phyloP scores from a whole-genome alignment of 2,113 vertebrate species.

The Fukomys damarensis region DNA sequence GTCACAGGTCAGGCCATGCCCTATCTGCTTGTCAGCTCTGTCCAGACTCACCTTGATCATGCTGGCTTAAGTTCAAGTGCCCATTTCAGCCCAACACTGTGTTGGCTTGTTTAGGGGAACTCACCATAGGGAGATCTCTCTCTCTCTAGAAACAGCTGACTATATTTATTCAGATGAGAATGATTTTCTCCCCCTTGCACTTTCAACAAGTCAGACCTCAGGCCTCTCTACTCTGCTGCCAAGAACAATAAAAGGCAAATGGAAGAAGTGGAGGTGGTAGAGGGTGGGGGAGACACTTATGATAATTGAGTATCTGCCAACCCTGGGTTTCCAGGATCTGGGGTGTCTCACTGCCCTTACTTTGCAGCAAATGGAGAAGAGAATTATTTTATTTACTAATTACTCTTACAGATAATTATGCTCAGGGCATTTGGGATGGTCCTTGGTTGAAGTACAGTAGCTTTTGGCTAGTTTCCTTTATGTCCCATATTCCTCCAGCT shows the following conservation, averaged over 20 bases:
- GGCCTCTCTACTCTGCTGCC: constrained; percentile 68
- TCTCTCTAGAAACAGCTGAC: constrained; percentile 71
- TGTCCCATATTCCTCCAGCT: neutral
- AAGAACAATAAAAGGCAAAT: constrained; percentile 80
- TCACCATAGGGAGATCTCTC: constrained; percentile 62
- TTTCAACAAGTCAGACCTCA: constrained; percentile 80
- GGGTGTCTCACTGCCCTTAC: constrained; percentile 55
- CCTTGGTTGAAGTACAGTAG: neutral
- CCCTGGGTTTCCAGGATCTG: constrained; percentile 66
- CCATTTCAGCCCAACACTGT: neutral
- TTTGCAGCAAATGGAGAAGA: constrained; percentile 50
- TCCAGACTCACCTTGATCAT: neutral
- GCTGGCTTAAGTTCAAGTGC: neutral
- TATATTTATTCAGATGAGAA: constrained; percentile 87
- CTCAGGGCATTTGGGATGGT: neutral
- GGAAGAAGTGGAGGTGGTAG: constrained; percentile 35
- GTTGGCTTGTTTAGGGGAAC: neutral
- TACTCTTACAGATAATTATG: constrained; percentile 51
- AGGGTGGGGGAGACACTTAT: neutral
- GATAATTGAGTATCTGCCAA: constrained; percentile 74
- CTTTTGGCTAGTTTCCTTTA: neutral
- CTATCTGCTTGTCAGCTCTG: neutral
- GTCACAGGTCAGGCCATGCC: neutral
- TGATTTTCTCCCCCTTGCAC: constrained; percentile 82
- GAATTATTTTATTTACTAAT: constrained; percentile 57